Percentiles rank a stretch among this genome's conserved stretches.
These are phyloP conservation scores for Orthonychiurus folsomi DNA, from an alignment of 2,888 invertebrate species.

Conservation along the genomic window DNA sequence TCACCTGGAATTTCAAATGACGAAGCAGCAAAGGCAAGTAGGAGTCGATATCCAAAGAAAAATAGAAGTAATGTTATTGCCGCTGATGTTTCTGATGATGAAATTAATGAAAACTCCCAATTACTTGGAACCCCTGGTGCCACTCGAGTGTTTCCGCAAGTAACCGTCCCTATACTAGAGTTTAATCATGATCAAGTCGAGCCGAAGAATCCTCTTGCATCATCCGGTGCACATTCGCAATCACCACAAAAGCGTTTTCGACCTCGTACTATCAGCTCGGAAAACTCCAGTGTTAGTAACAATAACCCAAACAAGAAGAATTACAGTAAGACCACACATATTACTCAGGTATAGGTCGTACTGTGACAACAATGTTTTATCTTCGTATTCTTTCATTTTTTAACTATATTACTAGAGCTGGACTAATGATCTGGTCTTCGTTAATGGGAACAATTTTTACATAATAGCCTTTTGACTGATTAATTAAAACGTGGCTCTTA, in stretches of 20 bases:
- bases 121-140: constrained; percentile 25
- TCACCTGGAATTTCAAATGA: constrained; percentile 25
- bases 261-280: background rate
- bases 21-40: constrained; percentile 23
- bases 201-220: background rate
- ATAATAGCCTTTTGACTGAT: background rate
- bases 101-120: constrained; percentile 34
- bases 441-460: background rate
- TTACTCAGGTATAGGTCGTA: background rate
- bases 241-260: background rate
- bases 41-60: background rate
- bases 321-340: background rate
- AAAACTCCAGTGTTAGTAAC: background rate
- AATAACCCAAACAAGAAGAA: background rate
- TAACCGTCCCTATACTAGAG: background rate
- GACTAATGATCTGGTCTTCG: background rate
- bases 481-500: too few species aligned
- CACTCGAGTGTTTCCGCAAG: background rate
- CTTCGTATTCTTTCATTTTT: background rate
- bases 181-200: background rate
- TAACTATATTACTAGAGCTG: background rate
- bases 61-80: background rate
- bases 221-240: background rate
- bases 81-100: constrained; percentile 29
- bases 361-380: background rate